Base-by-base conservation (phyloP, 2,113 vertebrate genomes). In the Ramphastos sulfuratus region DNA sequence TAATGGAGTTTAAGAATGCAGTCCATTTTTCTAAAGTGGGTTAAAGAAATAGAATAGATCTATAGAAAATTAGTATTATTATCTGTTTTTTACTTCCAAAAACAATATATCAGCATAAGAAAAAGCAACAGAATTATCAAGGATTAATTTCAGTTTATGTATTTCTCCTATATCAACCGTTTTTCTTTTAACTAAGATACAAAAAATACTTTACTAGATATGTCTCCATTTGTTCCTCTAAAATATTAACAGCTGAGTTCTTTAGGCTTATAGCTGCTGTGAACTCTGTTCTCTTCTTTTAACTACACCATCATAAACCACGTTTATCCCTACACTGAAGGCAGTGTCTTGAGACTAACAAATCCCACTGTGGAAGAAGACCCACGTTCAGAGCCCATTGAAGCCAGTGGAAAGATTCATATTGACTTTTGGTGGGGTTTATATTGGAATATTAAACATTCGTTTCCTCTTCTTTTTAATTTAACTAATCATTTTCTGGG, bases 111-210 rank as follows among this genome's bases (percentile, higher is more conserved):
- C 66, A 66, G 66, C 16, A 67, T 82, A 63, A 88, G 42, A 59
- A 72, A 94, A 93, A 66, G 30, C n/a, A 81, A 70, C 15, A 63
- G 44, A 93, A 84, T 69, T 37, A 56, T 66, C 42, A 89, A 75
- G 39, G 65, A 83, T 94, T 93, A 86, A 90, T 95, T 94, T 95
- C n/a, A 61, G 28, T 80, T 82, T 81, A 24, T 85, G 10, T 37
- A 78, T 92, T 91, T 87, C 31, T 60, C n/a, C 10, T 42, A 59
- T 66, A 91, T 91, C 35, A 80, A 48, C 56, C 37, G 5, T 18
- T 92, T 90, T 88, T 69, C 31, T 88, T 93, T 95, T 73, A 82
- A 79, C 86, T 87, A 73, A 87, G 79, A 63, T 79, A 63, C 50
- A 90, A 74, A 82, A 77, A 33, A 39, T 89, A 55, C 31, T 89